These are phyloP conservation scores for Sabatieria punctata DNA, from an alignment of 2,888 invertebrate species.

Conservation along the genomic window DNA sequence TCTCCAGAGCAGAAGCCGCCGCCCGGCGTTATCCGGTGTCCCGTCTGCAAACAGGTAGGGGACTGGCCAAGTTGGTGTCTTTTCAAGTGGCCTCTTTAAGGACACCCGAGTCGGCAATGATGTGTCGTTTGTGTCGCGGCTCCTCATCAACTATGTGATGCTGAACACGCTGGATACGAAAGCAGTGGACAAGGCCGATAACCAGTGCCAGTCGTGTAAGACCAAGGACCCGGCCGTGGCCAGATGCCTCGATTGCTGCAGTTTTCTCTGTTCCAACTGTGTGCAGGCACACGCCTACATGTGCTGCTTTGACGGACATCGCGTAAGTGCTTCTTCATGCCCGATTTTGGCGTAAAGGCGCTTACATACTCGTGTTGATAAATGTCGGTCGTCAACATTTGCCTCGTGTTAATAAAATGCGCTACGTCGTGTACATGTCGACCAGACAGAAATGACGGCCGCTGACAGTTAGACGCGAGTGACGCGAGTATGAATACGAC, in stretches of 20 bases:
- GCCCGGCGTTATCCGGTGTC: slow-evolving; percentile 30
- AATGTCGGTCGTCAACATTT: too few relatives aligned
- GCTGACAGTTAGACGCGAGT: too few relatives aligned
- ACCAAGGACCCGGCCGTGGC: slow-evolving; percentile 84
- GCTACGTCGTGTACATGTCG: too few relatives aligned
- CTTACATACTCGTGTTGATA: too few relatives aligned
- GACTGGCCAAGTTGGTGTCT: too few relatives aligned
- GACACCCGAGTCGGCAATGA: slow-evolving; percentile 27
- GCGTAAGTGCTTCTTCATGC: too few relatives aligned
- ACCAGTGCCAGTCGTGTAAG: slow-evolving; percentile 76
- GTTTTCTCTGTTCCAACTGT: slow-evolving; percentile 78
- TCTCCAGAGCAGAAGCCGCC: slow-evolving; percentile 15
- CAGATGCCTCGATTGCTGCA: slow-evolving; percentile 81
- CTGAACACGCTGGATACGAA: slow-evolving; percentile 40
- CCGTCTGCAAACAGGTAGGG: slow-evolving; percentile 57
- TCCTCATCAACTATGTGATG: slow-evolving; percentile 68
- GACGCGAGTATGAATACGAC: too few relatives aligned
- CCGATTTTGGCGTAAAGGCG: too few relatives aligned
- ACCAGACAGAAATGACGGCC: too few relatives aligned
- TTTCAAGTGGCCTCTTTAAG: slow-evolving; percentile 8
- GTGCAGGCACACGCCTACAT: slow-evolving; percentile 88
- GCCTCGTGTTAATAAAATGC: too few relatives aligned
- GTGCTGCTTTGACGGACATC: slow-evolving; percentile 86
- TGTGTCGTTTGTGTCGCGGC: slow-evolving; percentile 44
- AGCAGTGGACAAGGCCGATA: slow-evolving; percentile 51